Conservation (phyloP, 92 coral and sea anemone genomes). For the Porites lobata region DNA sequence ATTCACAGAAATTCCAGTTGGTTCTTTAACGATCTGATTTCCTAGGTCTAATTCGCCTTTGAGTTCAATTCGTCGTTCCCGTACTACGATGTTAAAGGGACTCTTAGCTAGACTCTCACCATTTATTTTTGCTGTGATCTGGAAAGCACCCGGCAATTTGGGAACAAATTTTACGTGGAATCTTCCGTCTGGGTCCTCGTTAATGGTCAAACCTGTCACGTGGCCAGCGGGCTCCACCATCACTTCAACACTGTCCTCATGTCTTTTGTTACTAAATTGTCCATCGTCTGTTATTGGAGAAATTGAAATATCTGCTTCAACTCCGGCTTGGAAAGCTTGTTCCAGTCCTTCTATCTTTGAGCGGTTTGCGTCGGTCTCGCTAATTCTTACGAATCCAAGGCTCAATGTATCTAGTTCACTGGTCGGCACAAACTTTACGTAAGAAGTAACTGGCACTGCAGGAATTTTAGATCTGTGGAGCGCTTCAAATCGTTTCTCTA, state of each 20-base stretch:
- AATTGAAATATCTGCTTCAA: background rate
- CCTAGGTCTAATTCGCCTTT: too few species aligned
- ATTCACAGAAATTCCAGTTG: too few species aligned
- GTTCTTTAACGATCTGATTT: too few species aligned
- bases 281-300: background rate
- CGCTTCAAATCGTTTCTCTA: background rate
- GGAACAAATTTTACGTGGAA: background rate
- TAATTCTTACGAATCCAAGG: background rate
- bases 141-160: too few species aligned
- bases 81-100: too few species aligned
- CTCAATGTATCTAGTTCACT: background rate
- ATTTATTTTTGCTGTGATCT: too few species aligned
- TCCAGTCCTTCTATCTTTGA: background rate
- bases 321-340: background rate
- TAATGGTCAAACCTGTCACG: background rate
- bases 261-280: background rate
- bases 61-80: too few species aligned
- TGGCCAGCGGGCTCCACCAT: conserved; percentile 17
- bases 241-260: background rate
- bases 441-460: conserved; percentile 1
- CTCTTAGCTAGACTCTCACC: too few species aligned
- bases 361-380: background rate
- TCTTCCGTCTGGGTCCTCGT: background rate
- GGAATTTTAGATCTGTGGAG: background rate
- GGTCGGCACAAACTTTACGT: background rate